Evolutionary conservation across 2,113 vertebrate genomes (phyloP).

Genomic region (Cephalopholis sonnerati): DNA sequence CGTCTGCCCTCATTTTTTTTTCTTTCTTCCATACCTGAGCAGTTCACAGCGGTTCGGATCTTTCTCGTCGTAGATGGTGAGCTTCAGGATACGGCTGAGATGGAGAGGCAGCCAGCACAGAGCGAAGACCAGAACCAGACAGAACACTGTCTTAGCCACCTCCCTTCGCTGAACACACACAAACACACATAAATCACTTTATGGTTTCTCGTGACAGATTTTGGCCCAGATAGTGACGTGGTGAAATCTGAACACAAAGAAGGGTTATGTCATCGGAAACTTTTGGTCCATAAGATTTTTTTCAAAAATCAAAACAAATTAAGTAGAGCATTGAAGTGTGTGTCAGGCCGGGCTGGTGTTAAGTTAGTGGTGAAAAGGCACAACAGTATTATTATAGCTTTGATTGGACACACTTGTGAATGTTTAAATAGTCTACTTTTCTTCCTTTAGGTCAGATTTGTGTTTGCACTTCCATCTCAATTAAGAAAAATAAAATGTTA

Average conservation of each 20-base stretch:
- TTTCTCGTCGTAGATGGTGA: constrained; percentile 92
- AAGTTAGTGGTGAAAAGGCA: not conserved
- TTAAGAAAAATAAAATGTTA: not conserved
- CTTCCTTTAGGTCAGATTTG: not conserved
- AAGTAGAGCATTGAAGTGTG: not conserved
- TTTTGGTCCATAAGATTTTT: not conserved
- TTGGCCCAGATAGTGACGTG: constrained; percentile 2
- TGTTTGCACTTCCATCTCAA: not conserved
- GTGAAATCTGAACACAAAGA: not conserved
- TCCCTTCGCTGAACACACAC: constrained; percentile 90
- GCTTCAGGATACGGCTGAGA: constrained; percentile 95
- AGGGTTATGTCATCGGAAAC: not conserved
- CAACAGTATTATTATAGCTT: not conserved
- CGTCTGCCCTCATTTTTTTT: not conserved
- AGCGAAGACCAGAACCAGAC: constrained; percentile 95
- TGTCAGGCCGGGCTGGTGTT: not conserved
- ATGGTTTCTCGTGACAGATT: not conserved
- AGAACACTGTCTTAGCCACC: constrained; percentile 97
- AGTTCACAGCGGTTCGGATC: constrained; percentile 96
- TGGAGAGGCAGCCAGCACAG: constrained; percentile 98
- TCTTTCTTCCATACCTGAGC: constrained; percentile 86
- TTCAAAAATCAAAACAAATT: constrained; percentile 17
- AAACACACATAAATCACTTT: constrained; percentile 57
- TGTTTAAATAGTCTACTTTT: not conserved
- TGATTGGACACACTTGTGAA: not conserved